These are phyloP conservation scores for Sesamia nonagrioides DNA, from an alignment of 1,140 invertebrate species.

Conservation along the genomic window DNA sequence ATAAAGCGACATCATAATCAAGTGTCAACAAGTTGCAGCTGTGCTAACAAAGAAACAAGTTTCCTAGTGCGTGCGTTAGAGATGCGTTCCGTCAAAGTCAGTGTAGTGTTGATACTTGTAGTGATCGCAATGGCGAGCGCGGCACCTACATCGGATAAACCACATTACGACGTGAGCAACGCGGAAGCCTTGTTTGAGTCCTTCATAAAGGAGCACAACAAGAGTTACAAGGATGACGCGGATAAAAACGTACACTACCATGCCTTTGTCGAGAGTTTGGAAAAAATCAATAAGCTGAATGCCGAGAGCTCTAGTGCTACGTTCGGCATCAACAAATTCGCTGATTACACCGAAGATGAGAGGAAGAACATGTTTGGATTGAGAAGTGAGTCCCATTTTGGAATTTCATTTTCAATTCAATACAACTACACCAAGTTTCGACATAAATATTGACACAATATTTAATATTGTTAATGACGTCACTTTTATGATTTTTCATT, in stretches of 20 bases:
- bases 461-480: background rate
- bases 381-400: background rate
- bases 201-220: constrained; percentile 65
- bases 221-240: constrained; percentile 66
- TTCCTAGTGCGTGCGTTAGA: background rate
- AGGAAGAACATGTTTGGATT: constrained; percentile 48
- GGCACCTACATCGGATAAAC: constrained; percentile 34
- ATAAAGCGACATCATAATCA: constrained; percentile 3
- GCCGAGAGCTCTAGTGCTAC: constrained; percentile 45
- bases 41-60: constrained; percentile 33
- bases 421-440: background rate
- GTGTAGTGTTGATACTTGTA: constrained; percentile 46
- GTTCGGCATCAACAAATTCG: constrained; percentile 69
- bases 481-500: background rate
- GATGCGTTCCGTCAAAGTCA: constrained; percentile 50
- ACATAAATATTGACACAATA: constrained; percentile 1
- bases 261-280: constrained; percentile 63
- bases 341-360: constrained; percentile 71
- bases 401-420: background rate
- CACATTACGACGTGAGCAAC: constrained; percentile 64
- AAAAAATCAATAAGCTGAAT: constrained; percentile 67
- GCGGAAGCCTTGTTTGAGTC: constrained; percentile 65
- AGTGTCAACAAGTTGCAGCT: background rate
- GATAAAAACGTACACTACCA: constrained; percentile 65
- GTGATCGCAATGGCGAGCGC: constrained; percentile 54